Base-by-base conservation (phyloP, 2,888 invertebrate genomes). In the Drosophila austrosaltans region DNA sequence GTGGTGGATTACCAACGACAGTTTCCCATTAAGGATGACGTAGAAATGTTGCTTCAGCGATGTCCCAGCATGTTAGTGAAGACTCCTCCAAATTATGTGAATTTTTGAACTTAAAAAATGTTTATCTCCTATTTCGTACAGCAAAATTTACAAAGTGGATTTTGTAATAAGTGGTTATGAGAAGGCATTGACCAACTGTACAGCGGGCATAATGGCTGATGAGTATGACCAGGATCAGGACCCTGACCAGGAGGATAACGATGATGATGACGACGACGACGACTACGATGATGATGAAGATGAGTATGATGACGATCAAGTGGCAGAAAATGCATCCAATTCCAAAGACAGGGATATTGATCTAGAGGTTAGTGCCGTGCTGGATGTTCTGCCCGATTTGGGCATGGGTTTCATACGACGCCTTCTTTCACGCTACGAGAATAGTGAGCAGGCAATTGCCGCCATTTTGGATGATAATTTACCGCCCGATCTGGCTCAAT, bases 381-480 rank as follows among this genome's bases (percentile, higher is more conserved):
- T 93, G 30, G 93, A 93, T 67, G 92, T 98, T 66, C 93, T 98
- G 54, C 96, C 97, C 2, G 95, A 97, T 92, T 93, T 97, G 58
- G 97, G 97, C 0, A 96, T 96, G 84, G 97, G 94, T 0, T 95
- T 95, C 72, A 94, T 95, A 39, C 92, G 97, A 92, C 94, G 94
- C 88, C 96, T 97, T 81, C 93, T 98, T 63, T 94, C 96, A 81
- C 94, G 96, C 86, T 97, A 96, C 86, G 94, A 96, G 22, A 94
- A 96, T 80, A 93, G 95, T 0, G 96, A 96, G 78, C 94, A 94
- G 79, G 97, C 97, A 2, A 96, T 98, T 69, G 95, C 97, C 90
- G 96, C 96, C 57, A 93, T 98, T 69, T 92, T 98, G 59, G 98
- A 98, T 92, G 95, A 89, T 20, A 92, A 92, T 81, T 76, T 92